Conservation (phyloP, 2,113 vertebrate species). For the Rhinoderma darwinii region DNA sequence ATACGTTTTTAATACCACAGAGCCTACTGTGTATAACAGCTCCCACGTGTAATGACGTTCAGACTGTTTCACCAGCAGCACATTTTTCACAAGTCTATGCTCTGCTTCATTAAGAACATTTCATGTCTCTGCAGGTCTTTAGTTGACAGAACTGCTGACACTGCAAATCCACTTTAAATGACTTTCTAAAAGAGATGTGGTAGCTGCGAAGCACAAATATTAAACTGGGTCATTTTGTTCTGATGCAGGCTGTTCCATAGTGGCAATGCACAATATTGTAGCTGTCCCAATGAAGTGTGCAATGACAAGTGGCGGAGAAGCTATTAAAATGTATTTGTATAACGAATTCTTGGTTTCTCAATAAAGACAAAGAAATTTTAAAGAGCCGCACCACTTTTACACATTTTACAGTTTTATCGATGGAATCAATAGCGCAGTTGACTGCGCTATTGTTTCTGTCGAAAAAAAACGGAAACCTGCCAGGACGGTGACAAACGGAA, state of each 20-base stretch:
- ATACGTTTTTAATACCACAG: not conserved
- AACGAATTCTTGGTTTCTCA: not conserved
- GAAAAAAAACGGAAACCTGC: too few species aligned
- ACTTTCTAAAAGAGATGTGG: slow-evolving; percentile 33
- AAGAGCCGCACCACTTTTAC: too few species aligned
- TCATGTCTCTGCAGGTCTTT: slow-evolving; percentile 45
- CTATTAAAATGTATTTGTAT: not conserved
- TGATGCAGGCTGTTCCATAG: not conserved
- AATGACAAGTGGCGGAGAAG: too few species aligned
- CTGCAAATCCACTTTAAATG: slow-evolving; percentile 46
- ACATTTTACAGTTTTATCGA: too few species aligned
- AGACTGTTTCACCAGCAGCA: slow-evolving; percentile 33
- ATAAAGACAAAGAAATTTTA: not conserved
- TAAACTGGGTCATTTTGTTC: slow-evolving; percentile 44
- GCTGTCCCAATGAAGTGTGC: not conserved
- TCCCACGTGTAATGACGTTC: slow-evolving; percentile 20
- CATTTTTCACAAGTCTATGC: slow-evolving; percentile 49
- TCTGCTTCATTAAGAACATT: slow-evolving; percentile 44
- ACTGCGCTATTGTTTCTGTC: too few species aligned
- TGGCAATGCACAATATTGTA: slow-evolving; percentile 1
- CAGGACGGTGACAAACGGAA: too few species aligned
- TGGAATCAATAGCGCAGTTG: too few species aligned
- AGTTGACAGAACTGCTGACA: slow-evolving; percentile 50
- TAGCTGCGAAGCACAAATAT: slow-evolving; percentile 37
- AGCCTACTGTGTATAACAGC: not conserved